Evolutionary conservation across 2,113 vertebrate genomes (phyloP).

Genomic region (Syrrhaptes paradoxus): DNA sequence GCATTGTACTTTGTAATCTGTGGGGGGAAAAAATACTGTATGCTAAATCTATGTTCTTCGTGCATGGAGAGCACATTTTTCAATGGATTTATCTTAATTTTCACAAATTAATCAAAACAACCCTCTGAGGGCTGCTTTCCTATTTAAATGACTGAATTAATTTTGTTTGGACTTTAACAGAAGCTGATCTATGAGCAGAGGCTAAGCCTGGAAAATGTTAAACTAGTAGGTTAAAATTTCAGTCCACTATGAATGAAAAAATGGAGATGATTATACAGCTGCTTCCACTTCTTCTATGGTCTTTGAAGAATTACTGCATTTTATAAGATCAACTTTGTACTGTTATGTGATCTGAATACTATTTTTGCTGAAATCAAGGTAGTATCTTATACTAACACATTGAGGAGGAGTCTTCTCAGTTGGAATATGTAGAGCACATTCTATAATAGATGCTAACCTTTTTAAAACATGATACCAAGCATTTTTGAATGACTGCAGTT

Average conservation of each 20-base stretch:
- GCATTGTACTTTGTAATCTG: neutral
- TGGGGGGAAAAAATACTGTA: neutral
- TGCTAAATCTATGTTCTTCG: neutral
- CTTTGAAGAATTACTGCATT: neutral
- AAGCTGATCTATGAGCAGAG: neutral
- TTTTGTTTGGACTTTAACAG: neutral
- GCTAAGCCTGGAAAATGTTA: neutral
- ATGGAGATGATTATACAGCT: neutral
- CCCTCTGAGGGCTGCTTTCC: neutral
- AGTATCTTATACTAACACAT: neutral
- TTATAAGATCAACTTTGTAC: neutral
- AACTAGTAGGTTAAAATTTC: neutral
- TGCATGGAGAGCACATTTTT: neutral
- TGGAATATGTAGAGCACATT: neutral
- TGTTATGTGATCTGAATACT: conserved; percentile 7
- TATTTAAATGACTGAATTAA: neutral
- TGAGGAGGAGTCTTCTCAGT: conserved; percentile 4
- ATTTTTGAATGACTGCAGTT: conserved; percentile 78
- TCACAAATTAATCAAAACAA: neutral
- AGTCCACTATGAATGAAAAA: neutral
- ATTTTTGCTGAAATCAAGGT: conserved; percentile 30
- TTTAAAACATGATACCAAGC: conserved; percentile 52
- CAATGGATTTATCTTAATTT: neutral
- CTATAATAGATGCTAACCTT: conserved; percentile 50
- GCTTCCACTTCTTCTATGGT: neutral